These are phyloP conservation scores for Benthosema pterotum DNA, from an alignment of 2,797 vertebrate species.

Conservation along the genomic window DNA sequence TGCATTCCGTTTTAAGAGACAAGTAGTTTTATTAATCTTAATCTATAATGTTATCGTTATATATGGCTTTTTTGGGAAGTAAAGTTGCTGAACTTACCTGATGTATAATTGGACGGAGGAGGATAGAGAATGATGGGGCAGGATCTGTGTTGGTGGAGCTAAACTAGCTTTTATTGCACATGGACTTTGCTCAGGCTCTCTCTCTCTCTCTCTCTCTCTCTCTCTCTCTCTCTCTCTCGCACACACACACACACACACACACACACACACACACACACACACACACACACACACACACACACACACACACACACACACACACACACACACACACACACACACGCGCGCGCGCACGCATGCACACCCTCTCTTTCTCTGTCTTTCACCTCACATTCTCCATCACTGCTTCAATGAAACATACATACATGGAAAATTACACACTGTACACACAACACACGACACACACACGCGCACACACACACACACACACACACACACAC, in stretches of 20 bases:
- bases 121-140: conserved; percentile 23
- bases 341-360: too few species aligned
- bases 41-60: background rate
- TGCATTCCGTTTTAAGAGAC: too few species aligned
- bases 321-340: conserved; percentile 2
- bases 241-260: background rate
- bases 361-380: conserved; percentile 26
- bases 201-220: conserved; percentile 27
- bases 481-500: background rate
- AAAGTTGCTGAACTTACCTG: conserved; percentile 42
- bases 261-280: background rate
- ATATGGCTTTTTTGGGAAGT: background rate
- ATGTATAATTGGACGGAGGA: background rate
- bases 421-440: background rate
- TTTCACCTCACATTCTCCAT: too few species aligned
- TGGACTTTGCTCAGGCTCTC: conserved; percentile 56
- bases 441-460: background rate
- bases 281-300: conserved; percentile 1
- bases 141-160: conserved; percentile 32
- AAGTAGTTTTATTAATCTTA: too few species aligned
- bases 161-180: conserved; percentile 50
- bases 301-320: too few species aligned
- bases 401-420: conserved; percentile 6
- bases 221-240: background rate
- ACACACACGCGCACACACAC: background rate